Percentiles rank a stretch among this genome's conserved stretches.
Evolutionary conservation across 2,888 invertebrate species (phyloP).

Genomic region (Malachius bipustulatus): DNA sequence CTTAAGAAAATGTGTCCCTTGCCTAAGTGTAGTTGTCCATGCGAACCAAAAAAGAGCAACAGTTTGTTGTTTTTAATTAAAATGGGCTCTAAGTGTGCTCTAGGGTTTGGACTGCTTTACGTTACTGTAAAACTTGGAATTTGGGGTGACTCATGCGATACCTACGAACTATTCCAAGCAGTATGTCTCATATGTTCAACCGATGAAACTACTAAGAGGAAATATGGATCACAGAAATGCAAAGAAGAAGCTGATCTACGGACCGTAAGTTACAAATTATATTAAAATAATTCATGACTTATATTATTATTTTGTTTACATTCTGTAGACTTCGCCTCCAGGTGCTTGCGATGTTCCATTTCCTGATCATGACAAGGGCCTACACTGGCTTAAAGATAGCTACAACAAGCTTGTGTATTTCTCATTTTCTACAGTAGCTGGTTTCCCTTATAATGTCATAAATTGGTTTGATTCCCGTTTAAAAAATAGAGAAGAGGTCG

Average conservation of each 20-base stretch:
- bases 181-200: background rate
- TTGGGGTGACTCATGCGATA: slow-evolving; percentile 1
- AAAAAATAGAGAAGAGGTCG: too few species aligned
- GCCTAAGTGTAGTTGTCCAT: background rate
- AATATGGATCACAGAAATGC: background rate
- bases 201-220: background rate
- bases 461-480: too few species aligned
- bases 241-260: background rate
- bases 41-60: background rate
- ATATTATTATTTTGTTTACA: too few species aligned
- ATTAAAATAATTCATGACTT: too few species aligned
- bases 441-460: background rate
- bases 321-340: too few species aligned
- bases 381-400: background rate
- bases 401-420: background rate
- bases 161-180: background rate
- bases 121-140: background rate
- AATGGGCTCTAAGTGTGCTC: background rate
- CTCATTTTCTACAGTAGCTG: background rate
- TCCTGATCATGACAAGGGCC: background rate
- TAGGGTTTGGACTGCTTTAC: background rate
- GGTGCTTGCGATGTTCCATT: background rate
- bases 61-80: background rate
- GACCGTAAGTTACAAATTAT: background rate
- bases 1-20: slow-evolving; percentile 2